Evolutionary conservation across 2,888 invertebrate genomes (phyloP).

Genomic region (Sphecodes monilicornis): DNA sequence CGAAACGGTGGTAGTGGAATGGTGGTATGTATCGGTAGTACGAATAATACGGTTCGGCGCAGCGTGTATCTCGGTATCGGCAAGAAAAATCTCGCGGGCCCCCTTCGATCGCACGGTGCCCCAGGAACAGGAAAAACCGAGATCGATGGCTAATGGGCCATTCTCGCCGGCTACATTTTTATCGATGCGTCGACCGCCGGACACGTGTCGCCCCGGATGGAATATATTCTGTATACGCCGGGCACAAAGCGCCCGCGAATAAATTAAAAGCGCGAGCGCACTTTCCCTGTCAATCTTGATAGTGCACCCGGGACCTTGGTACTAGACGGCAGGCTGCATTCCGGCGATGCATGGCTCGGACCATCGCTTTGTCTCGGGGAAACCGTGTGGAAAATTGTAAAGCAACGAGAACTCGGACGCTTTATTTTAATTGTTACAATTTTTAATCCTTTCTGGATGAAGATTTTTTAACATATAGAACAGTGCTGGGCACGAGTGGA

Average conservation of each 20-base stretch:
- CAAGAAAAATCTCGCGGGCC: constrained; percentile 49
- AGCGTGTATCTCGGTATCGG: not conserved
- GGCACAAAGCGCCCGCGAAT: not conserved
- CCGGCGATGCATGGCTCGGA: not conserved
- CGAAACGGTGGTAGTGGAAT: not conserved
- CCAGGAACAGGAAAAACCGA: constrained; percentile 1
- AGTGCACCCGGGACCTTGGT: not conserved
- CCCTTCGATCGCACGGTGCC: not conserved
- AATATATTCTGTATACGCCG: not conserved
- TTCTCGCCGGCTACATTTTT: not conserved
- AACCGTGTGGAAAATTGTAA: not conserved
- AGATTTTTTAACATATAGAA: too few relatives aligned
- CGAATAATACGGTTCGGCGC: not conserved
- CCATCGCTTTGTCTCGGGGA: not conserved
- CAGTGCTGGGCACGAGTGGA: too few relatives aligned
- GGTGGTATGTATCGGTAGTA: not conserved
- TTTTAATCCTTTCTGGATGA: not conserved
- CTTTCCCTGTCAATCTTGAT: constrained; percentile 20
- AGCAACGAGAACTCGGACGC: not conserved
- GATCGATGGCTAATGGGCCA: constrained; percentile 18
- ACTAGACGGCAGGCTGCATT: not conserved
- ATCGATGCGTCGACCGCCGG: not conserved
- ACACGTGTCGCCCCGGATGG: constrained; percentile 7
- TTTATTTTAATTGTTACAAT: not conserved
- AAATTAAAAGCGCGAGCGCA: constrained; percentile 8